These are phyloP conservation scores for Ganaspis sp. DNA, from an alignment of 1,140 invertebrate genomes.

Conservation along the genomic window DNA sequence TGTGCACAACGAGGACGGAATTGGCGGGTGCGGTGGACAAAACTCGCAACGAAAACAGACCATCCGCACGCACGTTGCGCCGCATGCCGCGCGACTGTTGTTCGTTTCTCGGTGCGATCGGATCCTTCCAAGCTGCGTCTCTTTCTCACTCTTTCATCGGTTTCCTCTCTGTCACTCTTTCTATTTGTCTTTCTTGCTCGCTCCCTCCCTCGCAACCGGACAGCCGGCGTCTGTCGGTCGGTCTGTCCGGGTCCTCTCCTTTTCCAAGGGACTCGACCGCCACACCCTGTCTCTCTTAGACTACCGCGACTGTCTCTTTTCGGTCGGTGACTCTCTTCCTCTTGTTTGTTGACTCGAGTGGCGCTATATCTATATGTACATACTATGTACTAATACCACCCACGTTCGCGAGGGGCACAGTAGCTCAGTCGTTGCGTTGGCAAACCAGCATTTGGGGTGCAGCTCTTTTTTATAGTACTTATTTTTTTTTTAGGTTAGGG, in stretches of 20 bases:
- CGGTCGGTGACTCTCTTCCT: neutral
- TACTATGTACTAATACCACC: neutral
- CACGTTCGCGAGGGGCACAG: neutral
- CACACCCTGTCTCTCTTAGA: conserved; percentile 23
- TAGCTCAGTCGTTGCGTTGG: conserved; percentile 39
- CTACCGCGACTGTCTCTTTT: neutral
- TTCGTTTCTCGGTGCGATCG: conserved; percentile 41
- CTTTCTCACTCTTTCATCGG: neutral
- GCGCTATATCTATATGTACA: neutral
- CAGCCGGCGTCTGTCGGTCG: neutral
- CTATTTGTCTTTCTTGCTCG: conserved; percentile 24
- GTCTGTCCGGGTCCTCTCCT: neutral
- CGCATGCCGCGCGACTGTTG: conserved; percentile 71
- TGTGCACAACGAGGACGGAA: neutral
- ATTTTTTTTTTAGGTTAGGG: too few species aligned
- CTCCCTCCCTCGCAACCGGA: neutral
- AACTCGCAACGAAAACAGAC: conserved; percentile 44
- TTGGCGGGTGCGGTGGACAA: conserved; percentile 25
- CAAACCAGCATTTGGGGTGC: conserved; percentile 43
- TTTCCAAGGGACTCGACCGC: neutral
- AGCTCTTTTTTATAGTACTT: too few species aligned
- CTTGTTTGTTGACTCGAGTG: neutral
- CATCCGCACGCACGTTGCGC: conserved; percentile 64
- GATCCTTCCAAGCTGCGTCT: conserved; percentile 7
- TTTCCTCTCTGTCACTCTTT: conserved; percentile 31